phyloP scores from a whole-genome alignment of 2,888 invertebrate genomes.

The Cordylochernes scorpioides region DNA sequence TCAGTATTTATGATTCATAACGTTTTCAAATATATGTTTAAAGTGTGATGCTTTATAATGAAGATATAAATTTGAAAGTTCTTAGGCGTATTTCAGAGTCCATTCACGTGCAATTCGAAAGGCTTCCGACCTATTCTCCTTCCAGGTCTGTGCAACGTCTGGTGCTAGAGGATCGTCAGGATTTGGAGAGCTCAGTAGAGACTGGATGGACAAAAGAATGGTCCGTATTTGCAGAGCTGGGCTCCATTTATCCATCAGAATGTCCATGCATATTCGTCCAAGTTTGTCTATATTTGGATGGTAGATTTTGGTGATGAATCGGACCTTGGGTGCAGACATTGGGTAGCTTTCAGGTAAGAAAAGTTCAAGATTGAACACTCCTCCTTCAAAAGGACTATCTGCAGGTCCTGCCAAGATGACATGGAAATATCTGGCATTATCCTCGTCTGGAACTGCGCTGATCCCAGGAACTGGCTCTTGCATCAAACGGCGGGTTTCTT shows the following conservation, averaged over 20 bases:
- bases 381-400: conserved; percentile 86
- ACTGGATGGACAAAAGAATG: conserved; percentile 90
- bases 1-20: too few relatives aligned
- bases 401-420: conserved; percentile 47
- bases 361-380: conserved; percentile 88
- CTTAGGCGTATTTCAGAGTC: conserved; percentile 66
- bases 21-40: too few relatives aligned
- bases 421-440: conserved; percentile 91
- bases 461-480: conserved; percentile 97
- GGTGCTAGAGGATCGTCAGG: conserved; percentile 96
- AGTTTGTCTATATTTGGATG: conserved; percentile 99
- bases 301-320: conserved; percentile 99
- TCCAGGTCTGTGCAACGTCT: conserved; percentile 98
- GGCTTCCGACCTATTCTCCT: conserved; percentile 90
- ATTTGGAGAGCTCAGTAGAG: conserved; percentile 90
- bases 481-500: conserved; percentile 93
- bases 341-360: conserved; percentile 99
- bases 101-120: conserved; percentile 72
- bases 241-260: conserved; percentile 86
- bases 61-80: too few relatives aligned
- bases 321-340: conserved; percentile 99
- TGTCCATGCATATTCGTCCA: conserved; percentile 96
- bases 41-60: too few relatives aligned
- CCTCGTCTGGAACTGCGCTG: conserved; percentile 82
- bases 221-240: conserved; percentile 98